phyloP scores from a whole-genome alignment of 2,888 invertebrate genomes.

The Sarcophaga caerulescens region DNA sequence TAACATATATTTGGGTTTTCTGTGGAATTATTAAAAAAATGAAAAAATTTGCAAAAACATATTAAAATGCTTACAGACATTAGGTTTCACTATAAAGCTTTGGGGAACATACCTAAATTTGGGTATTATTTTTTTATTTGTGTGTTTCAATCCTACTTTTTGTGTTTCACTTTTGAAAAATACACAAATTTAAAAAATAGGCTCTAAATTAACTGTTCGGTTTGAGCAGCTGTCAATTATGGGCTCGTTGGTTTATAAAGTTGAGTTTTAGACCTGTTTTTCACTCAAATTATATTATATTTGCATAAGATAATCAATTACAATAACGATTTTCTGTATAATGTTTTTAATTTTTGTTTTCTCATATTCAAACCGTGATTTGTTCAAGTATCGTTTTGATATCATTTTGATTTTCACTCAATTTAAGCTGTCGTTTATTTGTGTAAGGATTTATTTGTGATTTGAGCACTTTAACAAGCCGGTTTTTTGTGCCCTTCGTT shows the following conservation, averaged over 20 bases:
- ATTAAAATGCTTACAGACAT: no score
- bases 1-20: conserved; percentile 9
- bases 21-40: no score
- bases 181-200: background rate
- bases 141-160: conserved; percentile 8
- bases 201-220: conserved; percentile 19
- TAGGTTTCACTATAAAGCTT: no score
- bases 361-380: conserved; percentile 14
- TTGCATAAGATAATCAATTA: background rate
- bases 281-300: background rate
- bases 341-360: background rate
- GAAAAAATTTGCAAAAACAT: no score
- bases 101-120: no score
- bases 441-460: conserved; percentile 45
- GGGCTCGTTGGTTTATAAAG: background rate
- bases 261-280: background rate
- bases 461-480: conserved; percentile 5
- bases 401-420: conserved; percentile 46
- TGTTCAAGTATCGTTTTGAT: conserved; percentile 20
- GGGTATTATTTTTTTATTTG: background rate
- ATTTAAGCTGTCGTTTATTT: conserved; percentile 18
- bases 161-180: background rate
- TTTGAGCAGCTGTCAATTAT: conserved; percentile 20
- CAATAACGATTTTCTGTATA: no score
- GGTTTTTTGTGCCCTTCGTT: no score